Percentiles rank a stretch among this genome's conserved stretches.
Evolutionary conservation across 1,140 invertebrate species (phyloP).

Genomic region (Micrasema minimum): DNA sequence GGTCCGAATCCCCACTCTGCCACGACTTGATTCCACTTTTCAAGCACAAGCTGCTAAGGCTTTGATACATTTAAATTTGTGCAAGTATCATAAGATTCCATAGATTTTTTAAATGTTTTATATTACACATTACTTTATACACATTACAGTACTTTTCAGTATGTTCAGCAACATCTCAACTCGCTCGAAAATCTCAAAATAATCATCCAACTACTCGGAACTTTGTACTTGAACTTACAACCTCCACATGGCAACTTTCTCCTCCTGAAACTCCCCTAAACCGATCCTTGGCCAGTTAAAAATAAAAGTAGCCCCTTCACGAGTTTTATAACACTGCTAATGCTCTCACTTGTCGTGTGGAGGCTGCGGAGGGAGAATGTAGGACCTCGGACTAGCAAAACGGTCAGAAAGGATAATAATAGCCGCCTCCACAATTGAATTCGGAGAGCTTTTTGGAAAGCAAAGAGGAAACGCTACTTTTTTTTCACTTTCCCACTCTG

Average conservation of each 20-base stretch:
- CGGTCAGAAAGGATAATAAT: conserved; percentile 8
- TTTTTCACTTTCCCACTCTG: background rate
- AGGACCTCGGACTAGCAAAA: background rate
- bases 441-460: background rate
- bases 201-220: conserved; percentile 11
- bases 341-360: conserved; percentile 24
- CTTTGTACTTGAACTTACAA: conserved; percentile 15
- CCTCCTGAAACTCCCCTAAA: conserved; percentile 16
- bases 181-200: background rate
- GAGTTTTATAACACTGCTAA: conserved; percentile 44
- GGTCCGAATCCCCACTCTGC: no score
- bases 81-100: no score
- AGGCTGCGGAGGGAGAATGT: background rate
- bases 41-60: no score
- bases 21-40: no score
- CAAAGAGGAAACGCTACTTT: background rate
- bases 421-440: conserved; percentile 4
- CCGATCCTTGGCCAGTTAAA: conserved; percentile 25
- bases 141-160: no score
- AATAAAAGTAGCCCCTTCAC: conserved; percentile 22
- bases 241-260: conserved; percentile 28
- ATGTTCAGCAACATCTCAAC: no score
- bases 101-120: no score
- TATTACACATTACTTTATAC: no score
- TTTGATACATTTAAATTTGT: no score